A percentile compares a stretch with the other conserved stretches of the same genome.
These are phyloP conservation scores for Adineta ricciae DNA, from an alignment of 2,888 invertebrate species.

Conservation along the genomic window DNA sequence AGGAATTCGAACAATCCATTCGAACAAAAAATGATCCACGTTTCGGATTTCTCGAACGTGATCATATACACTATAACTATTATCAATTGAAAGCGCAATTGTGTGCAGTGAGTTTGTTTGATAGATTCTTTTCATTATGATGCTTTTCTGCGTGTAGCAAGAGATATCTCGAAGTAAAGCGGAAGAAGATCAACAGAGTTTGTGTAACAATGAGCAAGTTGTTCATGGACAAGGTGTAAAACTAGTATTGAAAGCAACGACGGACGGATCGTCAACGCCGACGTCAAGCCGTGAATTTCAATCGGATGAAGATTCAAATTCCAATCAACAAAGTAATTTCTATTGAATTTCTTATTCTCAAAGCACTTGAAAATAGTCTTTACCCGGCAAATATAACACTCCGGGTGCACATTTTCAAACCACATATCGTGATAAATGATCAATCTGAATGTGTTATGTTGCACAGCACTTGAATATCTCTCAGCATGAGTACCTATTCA, in stretches of 20 bases:
- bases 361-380: no score
- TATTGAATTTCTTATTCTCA: no score
- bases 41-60: conserved; percentile 72
- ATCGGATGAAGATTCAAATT: background rate
- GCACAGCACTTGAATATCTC: no score
- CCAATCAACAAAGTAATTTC: background rate
- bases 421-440: no score
- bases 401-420: no score
- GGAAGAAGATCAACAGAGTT: background rate
- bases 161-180: background rate
- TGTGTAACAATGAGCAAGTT: background rate
- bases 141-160: background rate
- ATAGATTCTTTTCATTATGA: background rate
- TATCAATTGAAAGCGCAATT: conserved; percentile 60
- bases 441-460: no score
- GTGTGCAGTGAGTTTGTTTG: background rate
- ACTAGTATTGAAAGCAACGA: conserved; percentile 11
- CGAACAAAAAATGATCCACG: conserved; percentile 59
- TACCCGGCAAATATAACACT: no score
- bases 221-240: background rate
- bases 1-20: conserved; percentile 69
- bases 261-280: background rate
- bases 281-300: background rate
- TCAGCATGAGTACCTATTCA: no score
- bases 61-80: conserved; percentile 68